A percentile compares a stretch with the other conserved stretches of the same genome.
phyloP scores from a whole-genome alignment of 2,888 invertebrate genomes.

The Athalia cordata region DNA sequence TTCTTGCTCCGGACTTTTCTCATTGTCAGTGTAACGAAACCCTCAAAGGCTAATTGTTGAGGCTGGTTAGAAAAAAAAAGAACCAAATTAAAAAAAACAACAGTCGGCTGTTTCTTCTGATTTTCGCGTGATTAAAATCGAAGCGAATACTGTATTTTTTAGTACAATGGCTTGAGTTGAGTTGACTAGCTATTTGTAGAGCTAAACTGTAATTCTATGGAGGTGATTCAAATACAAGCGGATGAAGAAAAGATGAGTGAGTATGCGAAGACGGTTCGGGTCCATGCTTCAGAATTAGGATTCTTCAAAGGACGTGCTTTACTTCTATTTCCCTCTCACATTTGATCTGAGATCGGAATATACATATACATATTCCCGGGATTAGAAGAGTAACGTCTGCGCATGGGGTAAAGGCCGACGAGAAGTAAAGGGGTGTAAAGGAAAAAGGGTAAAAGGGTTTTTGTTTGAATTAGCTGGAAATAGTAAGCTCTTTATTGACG shows the following conservation, averaged over 20 bases:
- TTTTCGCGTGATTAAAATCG: no score
- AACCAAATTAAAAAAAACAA: no score
- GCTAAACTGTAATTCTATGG: no score
- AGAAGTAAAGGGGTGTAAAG: not conserved
- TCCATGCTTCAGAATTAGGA: conserved; percentile 19
- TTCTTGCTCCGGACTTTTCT: not conserved
- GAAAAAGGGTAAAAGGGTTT: not conserved
- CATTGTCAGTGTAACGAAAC: not conserved
- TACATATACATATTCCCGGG: conserved; percentile 8
- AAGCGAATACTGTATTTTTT: no score
- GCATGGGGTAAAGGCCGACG: not conserved
- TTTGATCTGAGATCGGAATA: conserved; percentile 4
- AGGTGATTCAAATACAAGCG: not conserved
- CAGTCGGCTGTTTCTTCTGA: no score
- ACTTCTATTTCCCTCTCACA: conserved; percentile 20
- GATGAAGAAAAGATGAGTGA: not conserved
- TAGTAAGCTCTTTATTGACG: conserved; percentile 10
- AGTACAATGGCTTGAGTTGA: no score
- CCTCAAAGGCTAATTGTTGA: not conserved
- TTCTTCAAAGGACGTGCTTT: conserved; percentile 23
- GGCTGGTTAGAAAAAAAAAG: no score
- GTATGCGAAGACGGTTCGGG: conserved; percentile 15
- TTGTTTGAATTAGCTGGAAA: conserved; percentile 19
- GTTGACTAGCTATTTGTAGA: no score
- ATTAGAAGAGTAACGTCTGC: conserved; percentile 12